Conservation (phyloP, 35 echinoderm and acorn worm genomes). For the Ophiothrix spiculata region DNA sequence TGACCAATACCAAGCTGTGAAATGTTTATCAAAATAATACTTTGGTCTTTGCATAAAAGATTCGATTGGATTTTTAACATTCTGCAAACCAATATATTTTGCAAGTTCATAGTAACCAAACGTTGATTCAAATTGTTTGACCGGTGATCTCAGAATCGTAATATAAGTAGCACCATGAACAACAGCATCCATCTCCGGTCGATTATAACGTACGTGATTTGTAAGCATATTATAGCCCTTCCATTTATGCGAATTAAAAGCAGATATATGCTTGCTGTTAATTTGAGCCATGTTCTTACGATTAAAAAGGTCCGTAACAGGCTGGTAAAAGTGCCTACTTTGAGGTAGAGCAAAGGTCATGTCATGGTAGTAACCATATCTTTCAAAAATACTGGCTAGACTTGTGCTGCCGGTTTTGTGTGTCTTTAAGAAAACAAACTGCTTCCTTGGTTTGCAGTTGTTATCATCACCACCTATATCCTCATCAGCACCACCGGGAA, state of each 20-base stretch:
- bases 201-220: conserved; percentile 71
- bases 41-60: conserved; percentile 35
- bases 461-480: no score
- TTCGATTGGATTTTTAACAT: conserved; percentile 8
- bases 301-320: conserved; percentile 9
- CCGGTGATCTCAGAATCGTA: conserved; percentile 66
- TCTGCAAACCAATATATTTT: not conserved
- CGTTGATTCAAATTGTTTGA: conserved; percentile 53
- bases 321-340: conserved; percentile 32
- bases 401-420: conserved; percentile 81
- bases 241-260: not conserved
- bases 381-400: conserved; percentile 52
- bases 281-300: not conserved
- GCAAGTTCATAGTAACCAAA: conserved; percentile 47
- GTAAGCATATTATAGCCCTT: conserved; percentile 38
- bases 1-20: not conserved
- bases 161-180: conserved; percentile 34
- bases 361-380: conserved; percentile 64
- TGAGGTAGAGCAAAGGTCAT: conserved; percentile 51
- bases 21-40: not conserved
- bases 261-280: not conserved
- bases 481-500: no score
- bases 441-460: no score
- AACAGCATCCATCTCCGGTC: conserved; percentile 72
- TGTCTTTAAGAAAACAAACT: conserved; percentile 68